phyloP scores from a whole-genome alignment of 2,797 vertebrate genomes.

The Molothrus ater region DNA sequence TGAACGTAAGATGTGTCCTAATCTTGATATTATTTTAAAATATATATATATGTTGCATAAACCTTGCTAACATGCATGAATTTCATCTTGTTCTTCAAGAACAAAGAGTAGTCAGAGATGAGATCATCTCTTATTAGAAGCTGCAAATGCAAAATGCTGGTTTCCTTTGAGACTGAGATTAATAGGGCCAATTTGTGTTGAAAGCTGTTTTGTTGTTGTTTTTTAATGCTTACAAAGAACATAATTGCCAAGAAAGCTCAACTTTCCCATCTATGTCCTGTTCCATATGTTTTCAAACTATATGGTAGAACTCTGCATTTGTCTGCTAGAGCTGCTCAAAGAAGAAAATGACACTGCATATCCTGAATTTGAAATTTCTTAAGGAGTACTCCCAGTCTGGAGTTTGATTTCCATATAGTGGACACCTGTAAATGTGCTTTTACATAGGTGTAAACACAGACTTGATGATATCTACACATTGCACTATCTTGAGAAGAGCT shows the following conservation, averaged over 20 bases:
- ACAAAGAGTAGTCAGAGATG: neutral
- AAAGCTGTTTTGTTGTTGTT: neutral
- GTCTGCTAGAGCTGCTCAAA: neutral
- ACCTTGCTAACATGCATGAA: neutral
- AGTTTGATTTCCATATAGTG: neutral
- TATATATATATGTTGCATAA: neutral
- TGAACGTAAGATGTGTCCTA: neutral
- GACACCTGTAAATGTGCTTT: neutral
- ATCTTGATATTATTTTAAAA: neutral
- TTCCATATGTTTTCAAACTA: neutral
- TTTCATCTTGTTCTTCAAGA: neutral
- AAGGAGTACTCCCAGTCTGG: neutral
- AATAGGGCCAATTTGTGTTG: neutral
- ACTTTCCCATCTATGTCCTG: neutral
- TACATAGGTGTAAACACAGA: neutral
- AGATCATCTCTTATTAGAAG: neutral
- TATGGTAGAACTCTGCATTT: neutral
- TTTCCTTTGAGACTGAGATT: conserved; percentile 40
- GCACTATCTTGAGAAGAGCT: neutral
- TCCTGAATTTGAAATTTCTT: neutral
- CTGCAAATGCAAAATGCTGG: conserved; percentile 14
- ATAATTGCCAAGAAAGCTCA: neutral
- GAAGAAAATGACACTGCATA: neutral
- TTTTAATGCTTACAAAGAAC: neutral
- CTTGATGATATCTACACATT: neutral